Evolutionary conservation across 2,888 invertebrate species (phyloP).

Genomic region (Drosophila parthenogenetica): DNA sequence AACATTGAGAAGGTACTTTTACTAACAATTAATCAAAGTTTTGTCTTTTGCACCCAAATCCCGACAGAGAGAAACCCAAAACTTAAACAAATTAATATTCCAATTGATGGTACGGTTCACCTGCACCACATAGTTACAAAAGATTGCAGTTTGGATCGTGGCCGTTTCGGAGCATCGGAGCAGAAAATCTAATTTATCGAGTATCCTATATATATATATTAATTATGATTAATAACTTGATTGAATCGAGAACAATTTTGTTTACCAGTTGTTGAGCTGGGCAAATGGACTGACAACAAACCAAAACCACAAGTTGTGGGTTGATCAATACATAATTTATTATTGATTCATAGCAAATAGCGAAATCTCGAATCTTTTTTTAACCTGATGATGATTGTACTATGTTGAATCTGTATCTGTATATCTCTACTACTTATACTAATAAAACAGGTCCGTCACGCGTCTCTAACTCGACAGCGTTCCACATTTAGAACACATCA

Average conservation of each 20-base stretch:
- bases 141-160: conserved; percentile 28
- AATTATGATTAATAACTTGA: conserved; percentile 12
- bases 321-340: conserved; percentile 1
- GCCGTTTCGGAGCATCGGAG: conserved; percentile 34
- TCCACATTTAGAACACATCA: conserved; percentile 89
- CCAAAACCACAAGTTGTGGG: neutral
- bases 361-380: conserved; percentile 33
- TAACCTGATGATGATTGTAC: conserved; percentile 52
- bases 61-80: conserved; percentile 1
- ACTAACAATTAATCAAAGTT: conserved; percentile 19
- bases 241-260: conserved; percentile 33
- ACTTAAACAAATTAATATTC: conserved; percentile 19
- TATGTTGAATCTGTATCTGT: conserved; percentile 40
- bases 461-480: conserved; percentile 90
- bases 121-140: conserved; percentile 22
- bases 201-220: neutral
- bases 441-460: conserved; percentile 88
- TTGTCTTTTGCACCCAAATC: conserved; percentile 26
- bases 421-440: conserved; percentile 70
- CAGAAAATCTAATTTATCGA: conserved; percentile 3
- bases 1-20: conserved; percentile 84
- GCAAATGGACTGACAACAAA: neutral
- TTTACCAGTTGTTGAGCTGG: neutral
- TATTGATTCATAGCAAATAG: neutral
- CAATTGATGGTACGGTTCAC: conserved; percentile 32